A percentile compares a stretch with the other conserved stretches of the same genome.
phyloP scores from a whole-genome alignment of 2,888 invertebrate genomes.

The Archips crataeganus region DNA sequence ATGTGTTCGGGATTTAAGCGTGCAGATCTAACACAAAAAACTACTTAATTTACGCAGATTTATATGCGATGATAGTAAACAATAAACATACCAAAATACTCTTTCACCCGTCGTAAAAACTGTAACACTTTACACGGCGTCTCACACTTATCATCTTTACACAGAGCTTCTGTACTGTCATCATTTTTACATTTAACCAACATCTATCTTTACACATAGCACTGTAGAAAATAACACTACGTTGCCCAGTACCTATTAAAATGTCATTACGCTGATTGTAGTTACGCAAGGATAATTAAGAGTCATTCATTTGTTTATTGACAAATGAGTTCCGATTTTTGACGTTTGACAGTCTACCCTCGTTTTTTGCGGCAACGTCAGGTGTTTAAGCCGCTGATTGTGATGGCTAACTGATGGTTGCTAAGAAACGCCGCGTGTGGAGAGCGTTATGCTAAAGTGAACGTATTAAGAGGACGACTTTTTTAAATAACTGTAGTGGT shows the following conservation, averaged over 20 bases:
- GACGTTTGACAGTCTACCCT: background rate
- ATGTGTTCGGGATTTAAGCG: too few relatives aligned
- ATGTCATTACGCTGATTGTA: background rate
- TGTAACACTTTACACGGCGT: slow-evolving; percentile 55
- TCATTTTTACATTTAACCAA: slow-evolving; percentile 60
- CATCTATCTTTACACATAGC: slow-evolving; percentile 53
- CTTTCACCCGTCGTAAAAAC: slow-evolving; percentile 55
- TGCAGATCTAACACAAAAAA: background rate
- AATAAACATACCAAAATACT: slow-evolving; percentile 71
- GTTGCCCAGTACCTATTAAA: slow-evolving; percentile 15
- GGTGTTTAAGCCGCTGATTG: slow-evolving; percentile 37
- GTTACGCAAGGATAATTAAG: slow-evolving; percentile 3
- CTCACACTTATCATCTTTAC: slow-evolving; percentile 51
- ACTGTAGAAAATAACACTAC: slow-evolving; percentile 25
- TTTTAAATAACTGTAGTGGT: background rate
- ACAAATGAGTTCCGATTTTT: background rate
- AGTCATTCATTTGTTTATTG: background rate
- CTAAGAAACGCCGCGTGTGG: slow-evolving; percentile 28
- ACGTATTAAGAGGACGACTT: background rate
- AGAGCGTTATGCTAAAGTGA: slow-evolving; percentile 35
- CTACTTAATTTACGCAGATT: background rate
- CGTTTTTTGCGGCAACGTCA: background rate
- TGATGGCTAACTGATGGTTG: slow-evolving; percentile 41
- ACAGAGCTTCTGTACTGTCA: slow-evolving; percentile 53
- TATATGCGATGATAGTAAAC: background rate